These are phyloP conservation scores for Neodon shergylaensis DNA, from an alignment of 2,113 vertebrate genomes.

Conservation along the genomic window DNA sequence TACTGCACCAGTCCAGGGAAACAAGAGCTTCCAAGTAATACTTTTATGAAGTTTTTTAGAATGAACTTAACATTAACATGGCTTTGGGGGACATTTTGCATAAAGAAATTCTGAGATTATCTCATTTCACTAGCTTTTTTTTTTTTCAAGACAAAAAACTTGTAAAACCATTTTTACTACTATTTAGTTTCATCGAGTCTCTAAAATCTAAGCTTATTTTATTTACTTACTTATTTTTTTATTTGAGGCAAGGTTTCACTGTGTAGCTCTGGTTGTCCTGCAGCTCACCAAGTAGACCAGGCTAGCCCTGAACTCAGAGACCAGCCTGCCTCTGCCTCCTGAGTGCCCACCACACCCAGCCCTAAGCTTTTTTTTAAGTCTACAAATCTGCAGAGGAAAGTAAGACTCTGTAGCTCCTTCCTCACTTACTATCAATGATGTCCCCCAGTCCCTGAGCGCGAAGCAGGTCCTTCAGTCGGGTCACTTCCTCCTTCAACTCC, in stretches of 20 bases:
- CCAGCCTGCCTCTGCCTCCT: neutral
- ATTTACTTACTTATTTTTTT: neutral
- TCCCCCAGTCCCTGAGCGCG: slow-evolving; percentile 97
- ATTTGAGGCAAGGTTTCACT: neutral
- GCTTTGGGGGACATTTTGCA: neutral
- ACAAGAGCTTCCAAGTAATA: slow-evolving; percentile 29
- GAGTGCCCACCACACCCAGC: neutral
- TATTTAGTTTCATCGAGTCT: neutral
- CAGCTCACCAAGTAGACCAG: neutral
- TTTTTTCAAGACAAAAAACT: neutral
- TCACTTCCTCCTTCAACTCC: slow-evolving; percentile 97
- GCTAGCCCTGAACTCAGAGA: neutral
- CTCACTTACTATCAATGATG: slow-evolving; percentile 97
- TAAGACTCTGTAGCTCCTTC: neutral
- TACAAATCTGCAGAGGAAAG: neutral
- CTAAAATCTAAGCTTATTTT: neutral
- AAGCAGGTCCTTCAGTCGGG: slow-evolving; percentile 95
- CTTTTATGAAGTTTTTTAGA: slow-evolving; percentile 38
- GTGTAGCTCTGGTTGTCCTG: neutral
- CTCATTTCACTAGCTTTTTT: neutral
- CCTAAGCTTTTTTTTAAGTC: neutral
- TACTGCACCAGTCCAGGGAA: slow-evolving; percentile 6
- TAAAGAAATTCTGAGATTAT: slow-evolving; percentile 7
- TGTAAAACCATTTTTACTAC: neutral
- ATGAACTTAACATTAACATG: slow-evolving; percentile 20